Base-by-base conservation (phyloP, 2,113 vertebrate species). In the Saguinus imperator region DNA sequence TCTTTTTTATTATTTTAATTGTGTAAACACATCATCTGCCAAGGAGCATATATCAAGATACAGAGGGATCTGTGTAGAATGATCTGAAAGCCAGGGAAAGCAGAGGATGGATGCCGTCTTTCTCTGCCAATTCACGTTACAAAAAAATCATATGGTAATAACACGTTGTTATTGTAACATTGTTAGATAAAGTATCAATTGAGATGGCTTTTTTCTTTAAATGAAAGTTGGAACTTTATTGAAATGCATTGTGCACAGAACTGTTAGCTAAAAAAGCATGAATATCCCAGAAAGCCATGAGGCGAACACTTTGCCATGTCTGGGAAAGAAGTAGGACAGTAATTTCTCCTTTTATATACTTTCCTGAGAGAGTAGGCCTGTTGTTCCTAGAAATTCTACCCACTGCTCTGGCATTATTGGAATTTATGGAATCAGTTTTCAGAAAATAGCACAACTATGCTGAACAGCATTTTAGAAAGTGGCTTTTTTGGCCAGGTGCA, bases 141-240 rank as follows among this genome's bases (percentile, higher is more conserved):
- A 57, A 70, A 93, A 9, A 25, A 5, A 85, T 50, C 72, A 64
- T 87, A 25, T 1, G 55, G 18, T 35, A 43, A 55, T 58, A 70
- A 40, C 55, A 6, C 6, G 3, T 77, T 77, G n/a, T 17, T 37
- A 45, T 17, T 76, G 8, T 50, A 52, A 50, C 8, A 4, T 84
- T 45, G 40, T 40, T 73, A 55, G 66, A n/a, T 37, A 70, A 94
- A 89, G 87, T 55, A 93, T 61, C 21, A 57, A 76, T 8, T 94
- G 27, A 91, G 1, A 35, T 52, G 14, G 8, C 32, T 50, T 87
- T 45, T 73, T 70, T 29, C 32, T 86, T 92, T 86, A 64, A 91
- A 11, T 92, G n/a, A 94, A 90, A 58, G 48, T 95, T 92, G 87
- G 8, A 92, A 81, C 61, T 86, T 91, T 20, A 68, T 89, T 77